Evolutionary conservation across 2,888 invertebrate species (phyloP), one percentile per base, ranked within the genome.

Genomic region (Liodrosophila aerea): DNA sequence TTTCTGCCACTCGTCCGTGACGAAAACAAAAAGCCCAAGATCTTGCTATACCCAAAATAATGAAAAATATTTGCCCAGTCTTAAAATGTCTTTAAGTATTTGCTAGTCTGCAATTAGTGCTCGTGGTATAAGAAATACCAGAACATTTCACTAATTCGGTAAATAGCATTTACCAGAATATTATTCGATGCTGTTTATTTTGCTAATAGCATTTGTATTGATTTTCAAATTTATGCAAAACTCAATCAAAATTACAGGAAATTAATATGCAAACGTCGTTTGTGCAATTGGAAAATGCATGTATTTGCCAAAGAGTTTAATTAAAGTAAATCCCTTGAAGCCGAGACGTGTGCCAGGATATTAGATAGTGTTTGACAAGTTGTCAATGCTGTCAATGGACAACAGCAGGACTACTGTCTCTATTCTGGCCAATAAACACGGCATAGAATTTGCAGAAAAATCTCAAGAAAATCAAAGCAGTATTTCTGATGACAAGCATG

Each of bases 1-100:
- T 85, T 78, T 78, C 75, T 56, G 78, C 75, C 78, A 81, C 82
- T 82, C 62, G 78, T 58, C 85, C 78, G 78, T 78, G 85, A 78
- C 85, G 85, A 82, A 78, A 77, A 84, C 85, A 78, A 78, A 75
- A 63, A 60, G 59, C 59, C 13, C 51, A 43, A 50, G 51, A 45
- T 51, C 47, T 51, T 62, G 40, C 50, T 50, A 33, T 15, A 27
- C 30, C 27, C 9, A 15, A 27, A 30, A 8, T 33, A 33, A 46
- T 40, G 12, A 31, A 58, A 22, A 22, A 18, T 4, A 37, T 31
- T 27, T 22, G 11, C 22, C 40, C n/a, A n/a, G n/a, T n/a, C n/a
- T n/a, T 39, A 41, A 58, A 76, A 69, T 66, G 54, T 66, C 76
- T 22, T 73, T 76, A 58, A 76, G 73, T 73, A 73, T 80, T 76